Evolutionary conservation across 2,888 invertebrate species (phyloP).

Genomic region (Zonitis immaculata): DNA sequence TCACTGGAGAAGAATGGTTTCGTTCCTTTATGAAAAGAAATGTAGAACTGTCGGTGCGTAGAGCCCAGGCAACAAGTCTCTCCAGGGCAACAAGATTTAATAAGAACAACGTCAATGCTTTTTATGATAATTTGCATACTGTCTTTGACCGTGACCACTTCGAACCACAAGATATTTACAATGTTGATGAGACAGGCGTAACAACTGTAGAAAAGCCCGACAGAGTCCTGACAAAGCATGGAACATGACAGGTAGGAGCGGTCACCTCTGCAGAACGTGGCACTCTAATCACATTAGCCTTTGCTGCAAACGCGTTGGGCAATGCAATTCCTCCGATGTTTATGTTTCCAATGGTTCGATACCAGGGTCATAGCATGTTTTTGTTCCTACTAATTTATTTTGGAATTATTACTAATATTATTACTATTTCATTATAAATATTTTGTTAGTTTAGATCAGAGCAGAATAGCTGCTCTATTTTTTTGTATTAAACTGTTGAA

Average conservation of each 20-base stretch:
- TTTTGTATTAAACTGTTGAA: no score
- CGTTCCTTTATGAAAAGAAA: slow-evolving; percentile 26
- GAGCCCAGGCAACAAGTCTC: slow-evolving; percentile 27
- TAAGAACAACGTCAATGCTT: slow-evolving; percentile 22
- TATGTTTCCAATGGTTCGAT: slow-evolving; percentile 31
- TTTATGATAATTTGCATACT: slow-evolving; percentile 29
- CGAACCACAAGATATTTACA: slow-evolving; percentile 38
- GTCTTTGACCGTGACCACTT: slow-evolving; percentile 28
- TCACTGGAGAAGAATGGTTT: slow-evolving; percentile 29
- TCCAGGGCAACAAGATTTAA: slow-evolving; percentile 27
- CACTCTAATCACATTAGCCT: slow-evolving; percentile 29
- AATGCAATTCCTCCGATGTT: slow-evolving; percentile 34
- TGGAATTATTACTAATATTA: no score
- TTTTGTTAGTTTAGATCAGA: no score
- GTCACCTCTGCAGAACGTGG: slow-evolving; percentile 35
- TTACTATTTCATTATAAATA: no score
- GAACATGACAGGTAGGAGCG: slow-evolving; percentile 33
- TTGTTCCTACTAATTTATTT: slow-evolving; percentile 4
- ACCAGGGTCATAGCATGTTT: slow-evolving; percentile 21
- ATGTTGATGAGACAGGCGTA: slow-evolving; percentile 42
- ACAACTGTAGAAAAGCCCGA: slow-evolving; percentile 43
- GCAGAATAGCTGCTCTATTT: no score
- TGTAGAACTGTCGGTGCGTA: slow-evolving; percentile 22
- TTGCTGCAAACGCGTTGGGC: slow-evolving; percentile 31
- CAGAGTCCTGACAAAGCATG: slow-evolving; percentile 34